Percentiles rank a stretch among this genome's conserved stretches.
These are phyloP conservation scores for Siniperca obscura DNA, from an alignment of 2,797 vertebrate species.

Conservation along the genomic window DNA sequence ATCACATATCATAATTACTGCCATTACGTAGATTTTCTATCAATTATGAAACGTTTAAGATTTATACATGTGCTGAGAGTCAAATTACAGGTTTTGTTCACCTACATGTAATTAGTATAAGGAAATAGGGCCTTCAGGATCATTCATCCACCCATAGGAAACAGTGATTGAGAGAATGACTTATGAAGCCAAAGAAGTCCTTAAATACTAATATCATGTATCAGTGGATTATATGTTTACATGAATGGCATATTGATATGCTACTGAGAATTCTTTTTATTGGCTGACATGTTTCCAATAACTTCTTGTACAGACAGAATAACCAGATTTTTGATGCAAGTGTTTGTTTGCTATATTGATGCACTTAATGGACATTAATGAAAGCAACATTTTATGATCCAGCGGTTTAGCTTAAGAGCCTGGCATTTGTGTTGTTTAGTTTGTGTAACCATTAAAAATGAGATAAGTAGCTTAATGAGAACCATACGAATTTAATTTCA, in stretches of 20 bases:
- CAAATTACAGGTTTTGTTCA: background rate
- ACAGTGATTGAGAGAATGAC: background rate
- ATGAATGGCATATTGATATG: background rate
- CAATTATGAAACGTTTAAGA: slow-evolving; percentile 8
- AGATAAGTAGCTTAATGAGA: background rate
- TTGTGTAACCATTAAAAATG: background rate
- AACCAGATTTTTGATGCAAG: background rate
- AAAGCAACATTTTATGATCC: background rate
- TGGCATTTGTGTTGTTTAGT: background rate
- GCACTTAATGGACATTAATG: background rate
- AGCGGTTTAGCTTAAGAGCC: background rate
- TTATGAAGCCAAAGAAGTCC: background rate
- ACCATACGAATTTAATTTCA: background rate
- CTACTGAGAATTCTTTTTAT: background rate
- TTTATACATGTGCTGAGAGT: background rate
- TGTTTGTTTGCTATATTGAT: background rate
- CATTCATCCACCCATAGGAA: background rate
- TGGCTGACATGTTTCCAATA: background rate
- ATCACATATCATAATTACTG: slow-evolving; percentile 28
- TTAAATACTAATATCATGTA: background rate
- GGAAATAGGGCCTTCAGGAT: background rate
- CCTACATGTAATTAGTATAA: background rate
- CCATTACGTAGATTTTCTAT: slow-evolving; percentile 6
- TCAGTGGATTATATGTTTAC: background rate
- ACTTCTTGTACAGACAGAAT: background rate